Evolutionary conservation across 2,888 invertebrate species (phyloP), one percentile per base, ranked within the genome.

Genomic region (Cephus runcator): DNA sequence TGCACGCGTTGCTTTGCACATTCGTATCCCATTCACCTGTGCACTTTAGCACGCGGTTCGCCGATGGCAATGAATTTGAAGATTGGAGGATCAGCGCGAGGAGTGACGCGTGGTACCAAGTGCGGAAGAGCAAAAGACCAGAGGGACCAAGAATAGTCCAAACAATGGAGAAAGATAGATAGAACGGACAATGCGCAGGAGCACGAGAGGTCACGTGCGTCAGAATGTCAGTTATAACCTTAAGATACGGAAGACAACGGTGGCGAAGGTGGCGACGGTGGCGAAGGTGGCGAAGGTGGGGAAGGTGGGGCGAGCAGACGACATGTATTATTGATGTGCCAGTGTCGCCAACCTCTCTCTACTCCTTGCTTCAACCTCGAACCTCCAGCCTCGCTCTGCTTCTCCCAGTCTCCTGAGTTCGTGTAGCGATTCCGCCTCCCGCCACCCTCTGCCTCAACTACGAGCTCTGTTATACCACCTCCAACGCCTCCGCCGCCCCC

Each of bases 271-370:
- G 78, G 75, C 30, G 76, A 12, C 35, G 73, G 71, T 36, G 36
- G 36, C 35, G 75, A 56, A 75, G 76, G 77, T 79, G 79, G 77
- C n/a, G 76, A 79, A 77, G 79, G 80, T 73, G 75, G 77, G 80
- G 56, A 56, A 56, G 56, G 81, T 79, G 78, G 81, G 82, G 81
- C 79, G 77, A 75, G 83, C 83, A 86, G 84, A 85, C 84, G 84
- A 85, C 86, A 89, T 88, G 87, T 87, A 88, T 88, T 88, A 88
- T 88, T 88, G 87, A 88, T 89, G 87, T 81, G 84, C 83, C 85
- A 81, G 83, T 86, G 85, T 86, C 88, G 87, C 86, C 84, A 83
- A 81, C 82, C 82, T 80, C 83, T 78, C 84, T 80, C 76, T 73
- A 68, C 73, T 69, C 75, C 77, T 77, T 76, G 75, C 73, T 69